Evolutionary conservation across 2,888 invertebrate species (phyloP).

Genomic region (Myopa testacea): DNA sequence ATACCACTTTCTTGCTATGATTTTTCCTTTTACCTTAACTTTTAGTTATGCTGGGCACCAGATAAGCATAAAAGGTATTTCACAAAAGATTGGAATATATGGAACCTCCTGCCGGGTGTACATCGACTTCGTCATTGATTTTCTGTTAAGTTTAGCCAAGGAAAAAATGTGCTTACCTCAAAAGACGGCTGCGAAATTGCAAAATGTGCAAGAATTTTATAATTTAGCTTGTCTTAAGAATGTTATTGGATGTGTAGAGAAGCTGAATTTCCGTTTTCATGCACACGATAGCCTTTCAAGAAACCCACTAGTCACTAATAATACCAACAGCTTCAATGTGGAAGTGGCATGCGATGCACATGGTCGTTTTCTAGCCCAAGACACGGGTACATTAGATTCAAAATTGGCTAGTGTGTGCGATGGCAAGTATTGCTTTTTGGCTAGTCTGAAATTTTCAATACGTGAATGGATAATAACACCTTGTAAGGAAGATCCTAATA

Average conservation of each 20-base stretch:
- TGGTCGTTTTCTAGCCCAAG: slow-evolving; percentile 17
- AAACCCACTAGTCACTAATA: neutral
- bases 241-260: slow-evolving; percentile 26
- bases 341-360: slow-evolving; percentile 19
- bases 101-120: neutral
- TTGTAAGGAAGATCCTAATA: neutral
- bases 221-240: slow-evolving; percentile 16
- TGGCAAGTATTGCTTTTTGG: slow-evolving; percentile 24
- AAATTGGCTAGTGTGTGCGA: slow-evolving; percentile 8
- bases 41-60: slow-evolving; percentile 16
- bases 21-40: too few relatives aligned
- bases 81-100: slow-evolving; percentile 12
- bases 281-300: neutral
- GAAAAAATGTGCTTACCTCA: slow-evolving; percentile 4
- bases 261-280: neutral
- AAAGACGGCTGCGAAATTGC: neutral
- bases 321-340: neutral
- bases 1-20: too few relatives aligned
- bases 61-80: neutral
- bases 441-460: slow-evolving; percentile 15
- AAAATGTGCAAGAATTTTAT: slow-evolving; percentile 1
- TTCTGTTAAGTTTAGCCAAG: neutral
- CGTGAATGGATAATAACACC: slow-evolving; percentile 32
- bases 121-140: neutral
- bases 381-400: slow-evolving; percentile 13